Evolutionary conservation across 2,113 vertebrate species (phyloP), one percentile per base, ranked within the genome.

Genomic region (Otus sunia): DNA sequence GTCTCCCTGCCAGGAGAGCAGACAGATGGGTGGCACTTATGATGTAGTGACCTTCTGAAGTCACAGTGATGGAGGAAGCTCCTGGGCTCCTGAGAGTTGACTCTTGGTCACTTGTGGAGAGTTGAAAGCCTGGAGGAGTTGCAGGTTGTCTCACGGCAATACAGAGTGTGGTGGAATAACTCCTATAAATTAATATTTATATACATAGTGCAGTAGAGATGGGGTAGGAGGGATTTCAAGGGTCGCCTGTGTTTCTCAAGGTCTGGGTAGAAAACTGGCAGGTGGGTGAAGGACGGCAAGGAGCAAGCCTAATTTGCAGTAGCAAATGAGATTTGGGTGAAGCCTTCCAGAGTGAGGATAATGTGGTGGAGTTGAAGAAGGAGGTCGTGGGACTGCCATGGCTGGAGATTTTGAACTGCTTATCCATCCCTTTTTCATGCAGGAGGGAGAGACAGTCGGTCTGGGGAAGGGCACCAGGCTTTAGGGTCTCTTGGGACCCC

Each of bases 301-400:
- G 43, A 49, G 11, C 27, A 66, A 73, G 3, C 29, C 36, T 55
- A 2, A 36, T 21, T 30, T 27, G 29, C 7, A 41, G 52, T 1
- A 39, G 58, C 6, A 43, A 64, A 81, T n/a, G 55, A 71, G 49
- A 9, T 11, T 36, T 50, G 66, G 39, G 15, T n/a, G 41, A 94
- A 86, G 29, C 25, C 10, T 88, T 55, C 11, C 15, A 45, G 63
- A 14, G 55, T 4, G 74, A 76, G 53, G 47, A 62, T 8, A 32
- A 47, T 10, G 63, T 17, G 59, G 32, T 15, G 32, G 71, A 72
- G 30, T 5, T n/a, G 69, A n/a, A 75, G 32, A n/a, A 53, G 37
- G 41, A 88, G 50, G 9, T 45, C 1, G 0, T 21, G 80, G 58
- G 53, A 90, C 25, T 11, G 5, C 19, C 18, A 6, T 0, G 0